Percentiles rank a stretch among this genome's conserved stretches.
Evolutionary conservation across 64 coral and sea anemone species (phyloP).

Genomic region (Porites lutea): DNA sequence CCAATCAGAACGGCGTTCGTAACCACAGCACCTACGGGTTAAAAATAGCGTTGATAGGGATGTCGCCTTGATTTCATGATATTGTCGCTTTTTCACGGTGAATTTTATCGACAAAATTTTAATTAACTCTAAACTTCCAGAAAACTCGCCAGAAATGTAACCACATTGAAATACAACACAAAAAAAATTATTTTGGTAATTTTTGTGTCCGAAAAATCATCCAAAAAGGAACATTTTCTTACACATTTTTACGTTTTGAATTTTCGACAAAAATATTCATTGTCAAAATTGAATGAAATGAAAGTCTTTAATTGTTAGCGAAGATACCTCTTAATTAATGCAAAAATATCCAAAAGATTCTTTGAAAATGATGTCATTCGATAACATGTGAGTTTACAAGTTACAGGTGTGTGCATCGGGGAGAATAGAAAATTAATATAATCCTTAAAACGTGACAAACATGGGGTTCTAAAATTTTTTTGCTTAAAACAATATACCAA

Average conservation of each 20-base stretch:
- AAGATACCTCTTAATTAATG: neutral
- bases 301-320: neutral
- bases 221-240: neutral
- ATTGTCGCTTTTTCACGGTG: slow-evolving; percentile 9
- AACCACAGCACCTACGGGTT: neutral
- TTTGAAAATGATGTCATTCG: slow-evolving; percentile 26
- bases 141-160: neutral
- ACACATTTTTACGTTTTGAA: neutral
- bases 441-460: neutral
- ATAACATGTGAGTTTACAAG: neutral
- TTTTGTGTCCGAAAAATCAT: neutral
- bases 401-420: neutral
- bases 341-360: slow-evolving; percentile 7
- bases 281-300: neutral
- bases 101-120: slow-evolving; percentile 22
- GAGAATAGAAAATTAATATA: neutral
- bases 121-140: neutral
- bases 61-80: neutral
- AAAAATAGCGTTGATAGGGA: slow-evolving; percentile 33
- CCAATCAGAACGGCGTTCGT: slow-evolving; percentile 2
- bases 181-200: neutral
- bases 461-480: neutral
- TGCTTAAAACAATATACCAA: too few relatives aligned
- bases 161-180: neutral
- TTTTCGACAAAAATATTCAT: slow-evolving; percentile 32